Conservation (phyloP, 2,888 invertebrate species). For the Pheosia gnoma region DNA sequence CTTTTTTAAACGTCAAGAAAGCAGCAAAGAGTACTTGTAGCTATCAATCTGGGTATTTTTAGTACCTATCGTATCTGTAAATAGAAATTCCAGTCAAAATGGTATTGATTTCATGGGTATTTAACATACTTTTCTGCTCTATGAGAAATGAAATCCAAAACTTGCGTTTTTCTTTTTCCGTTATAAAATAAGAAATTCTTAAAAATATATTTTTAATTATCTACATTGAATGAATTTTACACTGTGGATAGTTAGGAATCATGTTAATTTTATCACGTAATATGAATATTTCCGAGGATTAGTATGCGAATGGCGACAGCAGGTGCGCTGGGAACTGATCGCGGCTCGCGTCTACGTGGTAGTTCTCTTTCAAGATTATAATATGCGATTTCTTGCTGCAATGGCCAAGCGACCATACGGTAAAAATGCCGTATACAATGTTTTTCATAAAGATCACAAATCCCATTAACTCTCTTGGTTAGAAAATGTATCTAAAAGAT, state of each 20-base stretch:
- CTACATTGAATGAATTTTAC: conserved; percentile 11
- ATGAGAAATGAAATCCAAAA: neutral
- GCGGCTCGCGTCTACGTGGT: conserved; percentile 39
- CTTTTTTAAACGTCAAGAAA: too few relatives aligned
- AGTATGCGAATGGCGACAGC: conserved; percentile 51
- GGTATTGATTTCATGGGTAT: too few relatives aligned
- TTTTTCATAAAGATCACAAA: too few relatives aligned
- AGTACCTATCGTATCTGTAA: too few relatives aligned
- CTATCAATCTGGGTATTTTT: too few relatives aligned
- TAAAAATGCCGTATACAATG: too few relatives aligned
- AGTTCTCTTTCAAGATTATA: conserved; percentile 23
- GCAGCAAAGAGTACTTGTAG: too few relatives aligned
- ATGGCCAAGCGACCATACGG: too few relatives aligned
- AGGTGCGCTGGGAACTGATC: conserved; percentile 42
- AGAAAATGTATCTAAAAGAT: too few relatives aligned
- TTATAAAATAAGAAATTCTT: neutral
- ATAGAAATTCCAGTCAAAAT: too few relatives aligned
- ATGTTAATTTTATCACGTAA: conserved; percentile 57
- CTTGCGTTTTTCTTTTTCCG: neutral
- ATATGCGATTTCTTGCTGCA: conserved; percentile 7
- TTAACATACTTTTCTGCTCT: neutral
- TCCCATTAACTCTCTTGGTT: too few relatives aligned
- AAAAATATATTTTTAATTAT: neutral
- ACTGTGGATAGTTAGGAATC: conserved; percentile 27
- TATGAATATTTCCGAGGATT: conserved; percentile 53